Evolutionary conservation across 2,113 vertebrate genomes (phyloP), one percentile per base, ranked within the genome.

Genomic region (Arvicanthis niloticus): DNA sequence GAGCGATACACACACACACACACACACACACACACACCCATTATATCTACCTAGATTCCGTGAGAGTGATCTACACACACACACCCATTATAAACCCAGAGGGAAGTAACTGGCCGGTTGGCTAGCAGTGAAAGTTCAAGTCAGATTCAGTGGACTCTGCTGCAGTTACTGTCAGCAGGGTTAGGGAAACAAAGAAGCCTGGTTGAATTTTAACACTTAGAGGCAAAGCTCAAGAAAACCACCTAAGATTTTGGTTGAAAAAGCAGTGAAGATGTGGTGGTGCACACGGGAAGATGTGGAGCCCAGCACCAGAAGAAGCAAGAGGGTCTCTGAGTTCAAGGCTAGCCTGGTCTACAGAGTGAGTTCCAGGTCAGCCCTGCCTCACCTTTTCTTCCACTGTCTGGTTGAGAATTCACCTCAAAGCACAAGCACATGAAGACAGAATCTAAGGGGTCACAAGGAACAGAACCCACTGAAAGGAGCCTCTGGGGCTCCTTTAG

Each of bases 161-260:
- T 34, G 65, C 34, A 58, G 80, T 96, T 56, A 93, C 75, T 91
- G 60, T 91, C 91, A 87, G 96, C 62, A 10, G 51, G 51, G 51
- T 51, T 51, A 11, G 51, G 51, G 84, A 87, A 70, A 94, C 78
- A 37, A 58, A 93, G 51, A 94, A 37, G 26, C 68, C 67, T 96
- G 82, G 90, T 42, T 94, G 85, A 88, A 88, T 70, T 96, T 92
- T 92, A 34, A 96, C 81, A 95, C 53, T 88, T 91, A 21, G 80
- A 89, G 76, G 92, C 92, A 91, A 97, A 97, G 96, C 96, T 97
- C 86, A 93, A 95, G 90, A 81, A 94, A 94, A 85, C 31, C 45
- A 88, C 70, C 68, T 56, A 94, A 86, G 88, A 88, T n/a, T 87
- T 86, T 78, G 88, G 82, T 37, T 51, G 86, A 89, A 95, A 93